phyloP scores from a whole-genome alignment of 1,140 invertebrate species.

The Apis dorsata region DNA sequence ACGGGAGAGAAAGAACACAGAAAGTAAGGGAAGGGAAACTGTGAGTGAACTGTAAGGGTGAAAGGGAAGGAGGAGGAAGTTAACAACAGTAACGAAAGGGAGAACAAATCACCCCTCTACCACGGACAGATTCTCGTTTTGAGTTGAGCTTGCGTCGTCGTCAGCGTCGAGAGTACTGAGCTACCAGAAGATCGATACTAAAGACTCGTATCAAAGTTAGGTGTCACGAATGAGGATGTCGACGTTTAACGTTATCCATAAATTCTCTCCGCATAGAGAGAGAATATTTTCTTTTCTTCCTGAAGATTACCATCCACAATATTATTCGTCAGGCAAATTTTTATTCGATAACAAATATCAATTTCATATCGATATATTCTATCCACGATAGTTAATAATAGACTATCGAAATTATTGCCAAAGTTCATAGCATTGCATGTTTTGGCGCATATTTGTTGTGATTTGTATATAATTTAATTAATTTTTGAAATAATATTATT shows the following conservation, averaged over 20 bases:
- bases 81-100: conserved; percentile 17
- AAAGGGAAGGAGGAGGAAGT: conserved; percentile 2
- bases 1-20: conserved; percentile 30
- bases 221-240: conserved; percentile 3
- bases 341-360: not conserved
- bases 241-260: not conserved
- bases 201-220: conserved; percentile 40
- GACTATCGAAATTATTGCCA: not conserved
- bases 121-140: conserved; percentile 14
- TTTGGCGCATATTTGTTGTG: not conserved
- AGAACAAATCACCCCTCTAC: conserved; percentile 30
- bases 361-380: not conserved
- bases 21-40: not conserved
- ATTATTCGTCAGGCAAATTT: not conserved
- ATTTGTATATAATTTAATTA: too few relatives aligned
- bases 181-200: conserved; percentile 48
- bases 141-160: conserved; percentile 56
- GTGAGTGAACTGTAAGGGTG: not conserved
- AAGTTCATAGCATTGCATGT: not conserved
- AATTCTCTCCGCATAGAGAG: not conserved
- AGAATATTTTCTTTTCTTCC: not conserved
- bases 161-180: conserved; percentile 26
- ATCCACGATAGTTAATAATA: not conserved
- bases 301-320: not conserved
- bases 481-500: too few relatives aligned